Evolutionary conservation across 2,888 invertebrate genomes (phyloP), one percentile per base, ranked within the genome.

Genomic region (Ochlodes sylvanus): DNA sequence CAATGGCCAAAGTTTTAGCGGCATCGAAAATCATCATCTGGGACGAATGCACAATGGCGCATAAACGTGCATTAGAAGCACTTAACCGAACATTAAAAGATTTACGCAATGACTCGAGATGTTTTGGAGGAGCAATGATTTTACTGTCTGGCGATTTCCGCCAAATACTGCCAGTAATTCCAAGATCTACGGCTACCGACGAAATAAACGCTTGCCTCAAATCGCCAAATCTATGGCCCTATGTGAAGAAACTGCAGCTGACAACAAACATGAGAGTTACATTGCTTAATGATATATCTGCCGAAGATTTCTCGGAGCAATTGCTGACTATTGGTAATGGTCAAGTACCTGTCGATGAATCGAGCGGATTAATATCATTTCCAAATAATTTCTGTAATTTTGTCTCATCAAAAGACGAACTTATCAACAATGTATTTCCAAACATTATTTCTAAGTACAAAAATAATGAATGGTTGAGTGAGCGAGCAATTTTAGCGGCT

Each of bases 281-380:
- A 72, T 60, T 70, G 69, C 52, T 70, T 6, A 71, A 71, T 10
- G 75, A 74, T 72, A 55, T 63, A 74, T 75, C 74, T 75, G 76
- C 76, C 73, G 73, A 79, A 75, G 72, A 77, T 75, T 80, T 82
- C 74, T 78, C 77, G 1, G 57, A 79, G 74, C 79, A 80, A 79
- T 80, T 81, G 73, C 76, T 82, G 76, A 78, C 71, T 78, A 80
- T 81, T 73, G 76, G 74, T 10, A 77, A 77, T 75, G 19, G 41
- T 57, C 73, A 72, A 56, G 65, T 74, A 15, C 57, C 75, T 66
- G 68, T 76, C 67, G 69, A 19, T 21, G n/a, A n/a, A n/a, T 75
- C 72, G 70, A 72, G 70, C 64, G 75, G 75, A 71, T 75, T 69
- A 27, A 75, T 77, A 6, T 74, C 72, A 57, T 72, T 75, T 38